These are phyloP conservation scores for Calephelis nemesis DNA, from an alignment of 1,140 invertebrate species.

Conservation along the genomic window DNA sequence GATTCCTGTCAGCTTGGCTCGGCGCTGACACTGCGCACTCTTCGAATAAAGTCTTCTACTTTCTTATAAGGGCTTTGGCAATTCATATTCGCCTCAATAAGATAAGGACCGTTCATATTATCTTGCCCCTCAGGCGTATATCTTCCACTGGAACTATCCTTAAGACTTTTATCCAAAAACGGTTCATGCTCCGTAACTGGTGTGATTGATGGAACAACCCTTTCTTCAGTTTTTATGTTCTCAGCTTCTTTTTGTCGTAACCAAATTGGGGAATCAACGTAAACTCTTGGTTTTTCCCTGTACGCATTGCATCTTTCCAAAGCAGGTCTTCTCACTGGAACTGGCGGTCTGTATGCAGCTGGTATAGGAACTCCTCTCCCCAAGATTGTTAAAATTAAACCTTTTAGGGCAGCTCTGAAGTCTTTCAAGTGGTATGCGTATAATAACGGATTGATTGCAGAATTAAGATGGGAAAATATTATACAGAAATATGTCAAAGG, in stretches of 20 bases:
- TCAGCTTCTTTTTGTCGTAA: conserved; percentile 66
- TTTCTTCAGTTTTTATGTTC: conserved; percentile 42
- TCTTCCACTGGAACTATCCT: conserved; percentile 55
- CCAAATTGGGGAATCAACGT: conserved; percentile 75
- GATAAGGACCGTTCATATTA: conserved; percentile 48
- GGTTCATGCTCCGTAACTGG: conserved; percentile 55
- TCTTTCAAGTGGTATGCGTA: conserved; percentile 95
- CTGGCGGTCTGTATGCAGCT: conserved; percentile 60
- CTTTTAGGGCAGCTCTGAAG: conserved; percentile 87
- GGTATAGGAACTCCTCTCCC: conserved; percentile 69
- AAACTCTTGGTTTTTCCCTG: conserved; percentile 65
- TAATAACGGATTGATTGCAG: conserved; percentile 91
- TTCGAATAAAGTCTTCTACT: conserved; percentile 62
- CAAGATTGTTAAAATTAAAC: conserved; percentile 81
- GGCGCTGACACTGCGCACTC: conserved; percentile 59
- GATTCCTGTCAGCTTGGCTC: conserved; percentile 70
- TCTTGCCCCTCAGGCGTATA: conserved; percentile 61
- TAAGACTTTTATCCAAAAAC: conserved; percentile 47
- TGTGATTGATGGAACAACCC: conserved; percentile 32
- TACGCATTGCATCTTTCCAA: conserved; percentile 68
- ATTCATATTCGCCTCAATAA: conserved; percentile 56
- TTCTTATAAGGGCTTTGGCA: conserved; percentile 66
- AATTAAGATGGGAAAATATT: conserved; percentile 93
- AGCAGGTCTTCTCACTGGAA: conserved; percentile 58
- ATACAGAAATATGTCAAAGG: conserved; percentile 90